Evolutionary conservation across 2,113 vertebrate genomes (phyloP).

Genomic region (Ictidomys tridecemlineatus): DNA sequence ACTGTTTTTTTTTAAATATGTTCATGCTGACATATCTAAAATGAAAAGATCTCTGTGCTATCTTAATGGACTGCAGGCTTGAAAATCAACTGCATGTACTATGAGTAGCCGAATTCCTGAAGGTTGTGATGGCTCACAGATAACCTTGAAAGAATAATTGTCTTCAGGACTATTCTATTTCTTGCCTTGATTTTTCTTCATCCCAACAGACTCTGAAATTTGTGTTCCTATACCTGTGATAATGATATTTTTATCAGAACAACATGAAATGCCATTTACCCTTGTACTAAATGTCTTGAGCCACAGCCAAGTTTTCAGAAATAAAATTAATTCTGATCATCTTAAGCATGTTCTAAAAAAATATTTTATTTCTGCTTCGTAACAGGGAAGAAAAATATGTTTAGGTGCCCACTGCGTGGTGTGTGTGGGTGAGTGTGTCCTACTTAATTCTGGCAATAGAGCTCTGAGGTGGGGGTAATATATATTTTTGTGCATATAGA

Average conservation of each 20-base stretch:
- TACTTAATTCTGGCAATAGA: background rate
- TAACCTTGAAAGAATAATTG: background rate
- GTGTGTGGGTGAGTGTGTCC: background rate
- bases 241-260: background rate
- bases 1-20: constrained; percentile 41
- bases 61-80: constrained; percentile 63
- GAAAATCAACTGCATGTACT: constrained; percentile 40
- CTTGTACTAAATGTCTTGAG: background rate
- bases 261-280: background rate
- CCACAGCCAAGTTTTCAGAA: background rate
- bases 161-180: background rate
- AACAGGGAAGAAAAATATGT: background rate
- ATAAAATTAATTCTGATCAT: constrained; percentile 4
- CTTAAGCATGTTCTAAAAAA: background rate
- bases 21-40: constrained; percentile 48
- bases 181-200: background rate
- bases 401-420: background rate
- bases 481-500: background rate
- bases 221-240: background rate
- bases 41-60: constrained; percentile 52
- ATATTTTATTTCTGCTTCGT: background rate
- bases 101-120: background rate
- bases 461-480: accelerated
- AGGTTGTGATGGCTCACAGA: background rate
- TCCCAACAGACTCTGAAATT: background rate